phyloP scores from a whole-genome alignment of 2,888 invertebrate genomes.

The Asteroscopus sphinx region DNA sequence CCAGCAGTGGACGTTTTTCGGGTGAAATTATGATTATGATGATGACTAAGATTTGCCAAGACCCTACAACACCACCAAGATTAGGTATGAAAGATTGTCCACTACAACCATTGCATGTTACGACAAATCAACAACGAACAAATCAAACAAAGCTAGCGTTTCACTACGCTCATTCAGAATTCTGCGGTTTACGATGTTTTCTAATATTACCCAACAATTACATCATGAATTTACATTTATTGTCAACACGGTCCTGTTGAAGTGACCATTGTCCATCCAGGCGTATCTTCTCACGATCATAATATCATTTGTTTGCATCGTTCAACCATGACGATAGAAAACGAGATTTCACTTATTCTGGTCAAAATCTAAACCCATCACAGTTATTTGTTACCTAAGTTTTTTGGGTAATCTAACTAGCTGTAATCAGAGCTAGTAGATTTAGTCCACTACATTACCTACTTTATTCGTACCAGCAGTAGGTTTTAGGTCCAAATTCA shows the following conservation, averaged over 20 bases:
- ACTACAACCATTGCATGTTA: too few relatives aligned
- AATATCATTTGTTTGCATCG: constrained; percentile 48
- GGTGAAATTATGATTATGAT: too few relatives aligned
- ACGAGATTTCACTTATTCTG: constrained; percentile 27
- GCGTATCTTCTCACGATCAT: constrained; percentile 62
- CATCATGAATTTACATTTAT: constrained; percentile 20
- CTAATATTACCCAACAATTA: constrained; percentile 27
- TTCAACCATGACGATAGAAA: constrained; percentile 31
- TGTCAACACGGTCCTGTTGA: constrained; percentile 24
- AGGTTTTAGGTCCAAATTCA: too few relatives aligned
- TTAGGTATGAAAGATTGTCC: too few relatives aligned
- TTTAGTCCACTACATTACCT: background rate
- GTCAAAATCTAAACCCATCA: background rate
- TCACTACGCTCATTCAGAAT: constrained; percentile 20
- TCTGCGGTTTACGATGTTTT: constrained; percentile 15
- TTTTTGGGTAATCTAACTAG: background rate
- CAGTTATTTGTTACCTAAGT: background rate
- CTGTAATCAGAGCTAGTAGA: background rate
- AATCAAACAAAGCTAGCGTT: constrained; percentile 12
- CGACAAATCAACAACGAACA: background rate
- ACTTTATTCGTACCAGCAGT: background rate
- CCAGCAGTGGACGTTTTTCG: too few relatives aligned
- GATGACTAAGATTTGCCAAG: too few relatives aligned
- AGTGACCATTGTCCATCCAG: constrained; percentile 40
- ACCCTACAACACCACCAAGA: too few relatives aligned